phyloP scores from a whole-genome alignment of 2,797 vertebrate genomes.

The Oreochromis mossambicus region DNA sequence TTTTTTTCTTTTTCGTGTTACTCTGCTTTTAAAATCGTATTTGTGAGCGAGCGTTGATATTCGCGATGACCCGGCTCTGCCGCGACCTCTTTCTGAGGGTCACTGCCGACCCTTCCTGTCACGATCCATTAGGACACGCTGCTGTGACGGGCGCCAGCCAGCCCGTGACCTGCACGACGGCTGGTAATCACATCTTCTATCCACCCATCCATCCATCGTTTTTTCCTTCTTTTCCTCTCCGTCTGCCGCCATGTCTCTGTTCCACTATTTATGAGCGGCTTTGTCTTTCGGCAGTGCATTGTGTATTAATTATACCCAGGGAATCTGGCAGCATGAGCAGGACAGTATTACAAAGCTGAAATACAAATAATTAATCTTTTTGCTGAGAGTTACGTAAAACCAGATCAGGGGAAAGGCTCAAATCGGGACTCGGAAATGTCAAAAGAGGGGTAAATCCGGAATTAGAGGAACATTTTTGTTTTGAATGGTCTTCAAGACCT shows the following conservation, averaged over 20 bases:
- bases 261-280: conserved; percentile 15
- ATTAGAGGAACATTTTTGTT: not conserved
- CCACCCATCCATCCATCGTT: not conserved
- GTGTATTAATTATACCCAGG: conserved; percentile 33
- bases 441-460: not conserved
- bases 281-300: conserved; percentile 19
- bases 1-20: not conserved
- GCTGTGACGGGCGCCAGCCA: conserved; percentile 77
- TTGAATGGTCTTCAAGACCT: not conserved
- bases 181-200: not conserved
- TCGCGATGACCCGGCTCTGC: conserved; percentile 21
- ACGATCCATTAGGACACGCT: conserved; percentile 77
- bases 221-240: not conserved
- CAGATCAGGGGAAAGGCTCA: not conserved
- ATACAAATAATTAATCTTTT: not conserved
- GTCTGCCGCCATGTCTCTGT: conserved; percentile 2
- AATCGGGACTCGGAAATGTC: not conserved
- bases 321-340: not conserved
- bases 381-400: not conserved
- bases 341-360: not conserved
- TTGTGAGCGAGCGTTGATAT: conserved; percentile 35
- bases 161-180: conserved; percentile 68
- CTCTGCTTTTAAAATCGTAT: not conserved
- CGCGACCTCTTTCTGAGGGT: conserved; percentile 31
- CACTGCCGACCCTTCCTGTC: conserved; percentile 67